Conservation (phyloP, 2,888 invertebrate genomes). For the Gortyna flavago region DNA sequence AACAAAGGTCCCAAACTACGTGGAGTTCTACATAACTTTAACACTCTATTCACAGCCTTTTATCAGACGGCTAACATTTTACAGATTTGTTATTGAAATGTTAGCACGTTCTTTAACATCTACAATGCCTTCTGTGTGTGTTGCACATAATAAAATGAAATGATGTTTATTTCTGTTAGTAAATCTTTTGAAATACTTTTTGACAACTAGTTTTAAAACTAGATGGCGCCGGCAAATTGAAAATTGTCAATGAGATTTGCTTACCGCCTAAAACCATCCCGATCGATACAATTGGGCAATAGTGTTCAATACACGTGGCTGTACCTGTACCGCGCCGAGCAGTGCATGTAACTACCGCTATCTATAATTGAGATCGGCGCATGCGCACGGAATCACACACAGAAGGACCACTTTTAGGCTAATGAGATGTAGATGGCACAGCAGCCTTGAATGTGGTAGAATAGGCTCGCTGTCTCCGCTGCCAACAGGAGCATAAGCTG, state of each 20-base stretch:
- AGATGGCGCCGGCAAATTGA: neutral
- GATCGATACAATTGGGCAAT: too few species aligned
- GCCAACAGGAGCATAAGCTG: neutral
- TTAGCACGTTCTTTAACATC: neutral
- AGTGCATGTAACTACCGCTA: constrained; percentile 68
- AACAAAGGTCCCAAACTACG: neutral
- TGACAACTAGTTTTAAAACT: too few species aligned
- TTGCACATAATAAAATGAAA: neutral
- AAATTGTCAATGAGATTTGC: neutral
- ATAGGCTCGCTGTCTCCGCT: neutral
- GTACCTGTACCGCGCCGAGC: constrained; percentile 55
- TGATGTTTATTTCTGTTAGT: neutral
- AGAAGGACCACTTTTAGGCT: constrained; percentile 17
- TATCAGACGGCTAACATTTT: neutral
- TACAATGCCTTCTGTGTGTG: neutral
- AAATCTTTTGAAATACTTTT: neutral
- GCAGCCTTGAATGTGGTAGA: neutral
- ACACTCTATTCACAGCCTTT: constrained; percentile 8
- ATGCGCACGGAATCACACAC: constrained; percentile 36
- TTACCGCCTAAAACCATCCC: too few species aligned
- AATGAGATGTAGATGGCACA: neutral
- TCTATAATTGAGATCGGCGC: constrained; percentile 82
- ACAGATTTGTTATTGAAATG: neutral
- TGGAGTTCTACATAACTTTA: constrained; percentile 11
- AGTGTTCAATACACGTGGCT: constrained; percentile 22